Base-by-base conservation (phyloP, 2,888 invertebrate genomes). In the Acanthosepion lycidas region DNA sequence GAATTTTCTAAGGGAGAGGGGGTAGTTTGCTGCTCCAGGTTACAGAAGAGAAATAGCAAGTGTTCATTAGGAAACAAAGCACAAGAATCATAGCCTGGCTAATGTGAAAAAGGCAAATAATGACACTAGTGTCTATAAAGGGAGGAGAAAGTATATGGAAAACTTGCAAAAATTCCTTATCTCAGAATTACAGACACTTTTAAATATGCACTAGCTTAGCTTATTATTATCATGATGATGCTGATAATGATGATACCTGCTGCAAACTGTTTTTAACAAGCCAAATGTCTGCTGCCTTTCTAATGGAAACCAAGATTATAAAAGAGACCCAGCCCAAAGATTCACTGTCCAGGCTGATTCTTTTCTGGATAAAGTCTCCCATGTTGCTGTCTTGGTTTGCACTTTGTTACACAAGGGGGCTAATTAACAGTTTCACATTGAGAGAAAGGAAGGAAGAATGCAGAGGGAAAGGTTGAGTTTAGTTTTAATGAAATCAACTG, bases 371-470 rank as follows among this genome's bases (percentile, higher is more conserved):
- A n/a, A n/a, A n/a, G 78, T 33, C 78, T n/a, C 78, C 78, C 59
- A 59, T 59, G 59, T 23, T 26, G 15, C 12, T 12, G n/a, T 9
- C 78, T 15, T n/a, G 8, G 12, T n/a, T 78, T 78, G 78, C 78
- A 78, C 78, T 78, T 78, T n/a, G 78, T 78, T n/a, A 78, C 78
- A n/a, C 78, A 78, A 78, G 78, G n/a, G 78, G 78, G 78, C 33
- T 78, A 78, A 78, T 78, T 78, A 78, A 78, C 78, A 78, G 78
- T 33, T 33, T 78, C 78, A 78, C 33, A 78, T 33, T n/a, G 78
- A n/a, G 78, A 78, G 78, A 33, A 78, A n/a, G n/a, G 9, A 78
- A 78, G 12, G n/a, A 33, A 33, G 78, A 78, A n/a, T n/a, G 2
- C 4, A n/a, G 12, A 12, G 15, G 78, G n/a, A n/a, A 78, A n/a